phyloP scores from a whole-genome alignment of 2,113 vertebrate genomes.

The Ammodytes marinus region DNA sequence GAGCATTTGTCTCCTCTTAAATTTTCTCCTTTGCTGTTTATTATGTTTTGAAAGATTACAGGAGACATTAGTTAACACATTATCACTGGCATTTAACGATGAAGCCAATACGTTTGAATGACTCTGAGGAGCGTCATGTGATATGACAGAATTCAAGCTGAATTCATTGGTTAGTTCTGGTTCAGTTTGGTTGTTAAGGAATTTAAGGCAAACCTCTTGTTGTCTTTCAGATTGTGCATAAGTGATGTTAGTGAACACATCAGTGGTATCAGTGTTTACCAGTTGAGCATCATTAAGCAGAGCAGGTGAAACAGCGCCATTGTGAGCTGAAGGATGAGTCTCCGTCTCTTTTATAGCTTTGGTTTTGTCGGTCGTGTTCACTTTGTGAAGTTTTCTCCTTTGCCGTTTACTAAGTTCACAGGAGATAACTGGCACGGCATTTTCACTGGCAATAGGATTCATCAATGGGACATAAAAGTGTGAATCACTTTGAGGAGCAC shows the following conservation, averaged over 20 bases:
- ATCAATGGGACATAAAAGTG: neutral
- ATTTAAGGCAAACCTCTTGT: too few species aligned
- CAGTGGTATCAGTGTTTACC: neutral
- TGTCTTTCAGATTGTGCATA: too few species aligned
- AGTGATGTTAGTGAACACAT: too few species aligned
- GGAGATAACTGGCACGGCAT: too few species aligned
- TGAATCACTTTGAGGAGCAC: neutral
- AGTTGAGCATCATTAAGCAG: too few species aligned
- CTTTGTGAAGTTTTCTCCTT: too few species aligned
- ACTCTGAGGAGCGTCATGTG: neutral
- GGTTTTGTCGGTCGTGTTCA: neutral
- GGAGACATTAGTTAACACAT: too few species aligned
- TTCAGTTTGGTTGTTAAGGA: too few species aligned
- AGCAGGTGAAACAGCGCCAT: constrained; percentile 1
- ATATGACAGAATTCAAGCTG: neutral
- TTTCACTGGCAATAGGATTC: neutral
- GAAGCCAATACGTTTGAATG: neutral
- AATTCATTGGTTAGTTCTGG: neutral
- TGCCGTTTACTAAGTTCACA: too few species aligned
- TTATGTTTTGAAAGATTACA: neutral
- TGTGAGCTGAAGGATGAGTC: neutral
- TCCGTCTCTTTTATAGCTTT: neutral
- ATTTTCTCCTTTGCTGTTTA: neutral
- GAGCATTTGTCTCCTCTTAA: neutral
- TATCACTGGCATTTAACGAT: neutral